Evolutionary conservation across 2,113 vertebrate genomes (phyloP).

Genomic region (Pipra filicauda): DNA sequence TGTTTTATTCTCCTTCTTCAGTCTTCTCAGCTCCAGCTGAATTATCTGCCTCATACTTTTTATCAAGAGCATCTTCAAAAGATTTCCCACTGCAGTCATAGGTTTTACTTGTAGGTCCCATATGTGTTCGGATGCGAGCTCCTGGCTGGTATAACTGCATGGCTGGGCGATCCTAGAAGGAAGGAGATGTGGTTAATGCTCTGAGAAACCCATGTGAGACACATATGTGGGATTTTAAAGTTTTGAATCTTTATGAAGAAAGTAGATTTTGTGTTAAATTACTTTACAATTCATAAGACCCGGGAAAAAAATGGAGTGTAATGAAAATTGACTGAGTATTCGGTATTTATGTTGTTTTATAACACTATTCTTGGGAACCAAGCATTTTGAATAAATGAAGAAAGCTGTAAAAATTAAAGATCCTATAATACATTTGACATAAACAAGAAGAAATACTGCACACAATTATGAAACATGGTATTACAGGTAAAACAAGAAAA

Average conservation of each 20-base stretch:
- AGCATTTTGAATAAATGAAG: background rate
- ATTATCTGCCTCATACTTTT: conserved; percentile 75
- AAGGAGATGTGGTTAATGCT: conserved; percentile 32
- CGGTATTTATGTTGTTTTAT: background rate
- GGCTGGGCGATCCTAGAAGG: conserved; percentile 85
- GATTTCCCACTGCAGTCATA: conserved; percentile 76
- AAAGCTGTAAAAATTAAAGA: background rate
- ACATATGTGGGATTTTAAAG: background rate
- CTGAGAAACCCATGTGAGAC: background rate
- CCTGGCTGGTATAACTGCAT: conserved; percentile 94
- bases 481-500: background rate
- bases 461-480: background rate
- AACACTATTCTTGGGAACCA: conserved; percentile 42
- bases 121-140: conserved; percentile 80
- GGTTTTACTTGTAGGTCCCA: conserved; percentile 78
- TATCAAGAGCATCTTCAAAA: conserved; percentile 74
- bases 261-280: background rate
- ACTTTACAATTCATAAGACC: background rate
- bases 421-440: background rate
- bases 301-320: background rate
- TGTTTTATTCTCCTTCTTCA: conserved; percentile 65
- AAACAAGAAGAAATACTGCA: background rate
- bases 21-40: conserved; percentile 78
- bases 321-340: background rate
- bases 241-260: background rate